phyloP scores from a whole-genome alignment of 2,113 vertebrate species.

The Nesoenas mayeri region DNA sequence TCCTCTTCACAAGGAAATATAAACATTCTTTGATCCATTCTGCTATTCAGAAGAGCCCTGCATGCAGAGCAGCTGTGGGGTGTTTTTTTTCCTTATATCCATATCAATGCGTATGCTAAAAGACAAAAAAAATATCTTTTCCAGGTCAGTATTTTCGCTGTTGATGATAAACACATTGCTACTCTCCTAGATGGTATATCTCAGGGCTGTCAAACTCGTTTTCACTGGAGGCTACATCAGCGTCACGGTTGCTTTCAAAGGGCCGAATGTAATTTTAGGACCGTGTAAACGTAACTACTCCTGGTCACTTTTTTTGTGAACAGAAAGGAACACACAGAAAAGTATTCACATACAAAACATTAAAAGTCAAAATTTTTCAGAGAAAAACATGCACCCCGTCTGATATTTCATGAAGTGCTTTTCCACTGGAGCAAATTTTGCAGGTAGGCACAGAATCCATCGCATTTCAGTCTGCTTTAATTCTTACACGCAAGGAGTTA shows the following conservation, averaged over 20 bases:
- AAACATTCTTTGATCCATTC: constrained; percentile 56
- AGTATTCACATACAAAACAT: background rate
- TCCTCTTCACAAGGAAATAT: constrained; percentile 54
- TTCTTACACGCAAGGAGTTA: background rate
- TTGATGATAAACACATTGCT: constrained; percentile 56
- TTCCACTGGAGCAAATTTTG: background rate
- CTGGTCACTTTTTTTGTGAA: background rate
- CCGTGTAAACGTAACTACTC: no score
- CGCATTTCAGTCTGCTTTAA: background rate
- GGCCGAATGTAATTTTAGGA: no score
- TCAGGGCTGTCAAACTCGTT: background rate
- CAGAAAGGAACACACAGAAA: background rate
- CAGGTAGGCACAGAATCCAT: background rate
- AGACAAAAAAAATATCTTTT: background rate
- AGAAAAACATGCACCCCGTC: background rate
- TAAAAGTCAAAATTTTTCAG: background rate
- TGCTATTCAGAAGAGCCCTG: constrained; percentile 48
- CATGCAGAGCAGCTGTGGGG: constrained; percentile 47
- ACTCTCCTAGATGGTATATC: background rate
- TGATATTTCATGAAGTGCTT: background rate
- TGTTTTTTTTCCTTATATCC: constrained; percentile 43
- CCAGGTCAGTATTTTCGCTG: constrained; percentile 47
- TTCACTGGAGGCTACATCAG: no score
- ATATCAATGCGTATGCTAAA: background rate
- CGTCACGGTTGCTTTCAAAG: no score